Evolutionary conservation across 2,888 invertebrate genomes (phyloP), one percentile per base, ranked within the genome.

Genomic region (Dugesia japonica): DNA sequence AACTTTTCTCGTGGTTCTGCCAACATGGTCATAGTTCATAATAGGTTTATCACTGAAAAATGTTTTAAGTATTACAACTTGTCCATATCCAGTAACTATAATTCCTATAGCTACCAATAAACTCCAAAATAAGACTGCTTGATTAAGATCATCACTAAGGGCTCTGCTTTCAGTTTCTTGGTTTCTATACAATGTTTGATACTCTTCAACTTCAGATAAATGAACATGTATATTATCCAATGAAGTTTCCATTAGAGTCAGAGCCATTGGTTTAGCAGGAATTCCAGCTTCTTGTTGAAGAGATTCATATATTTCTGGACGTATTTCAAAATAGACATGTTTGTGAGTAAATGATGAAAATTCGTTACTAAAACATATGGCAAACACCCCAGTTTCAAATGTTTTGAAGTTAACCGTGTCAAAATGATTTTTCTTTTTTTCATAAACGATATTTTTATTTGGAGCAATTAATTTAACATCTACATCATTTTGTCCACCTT

Each of bases 281-380:
- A 28, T 27, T 1, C 74, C 74, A 42, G 74, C 74, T 31, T 74
- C 74, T 74, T 74, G 7, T 26, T 33, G 26, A 17, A 74, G 74
- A 7, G 74, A n/a, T 42, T 74, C 74, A n/a, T 26, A 38, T 1
- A 26, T 20, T 20, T 28, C 38, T 13, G 74, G 74, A 7, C 38
- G 74, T 42, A 74, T 17, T 26, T 28, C 28, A 38, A 74, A 74
- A 42, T 9, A 28, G 1, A 74, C 31, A 20, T 38, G 74, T 74
- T 74, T 74, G 71, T 74, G 74, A n/a, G 74, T 74, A 42, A 74
- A 33, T n/a, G 74, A 33, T 9, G 74, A 74, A 26, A 74, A 74
- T 26, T 74, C 33, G 20, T 74, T 74, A 23, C 42, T 38, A 71
- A 56, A 56, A 56, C 56, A 56, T 4, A 56, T 20, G 1, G 23